Conservation (phyloP, 2,888 invertebrate genomes). For the Hydraecia micacea region DNA sequence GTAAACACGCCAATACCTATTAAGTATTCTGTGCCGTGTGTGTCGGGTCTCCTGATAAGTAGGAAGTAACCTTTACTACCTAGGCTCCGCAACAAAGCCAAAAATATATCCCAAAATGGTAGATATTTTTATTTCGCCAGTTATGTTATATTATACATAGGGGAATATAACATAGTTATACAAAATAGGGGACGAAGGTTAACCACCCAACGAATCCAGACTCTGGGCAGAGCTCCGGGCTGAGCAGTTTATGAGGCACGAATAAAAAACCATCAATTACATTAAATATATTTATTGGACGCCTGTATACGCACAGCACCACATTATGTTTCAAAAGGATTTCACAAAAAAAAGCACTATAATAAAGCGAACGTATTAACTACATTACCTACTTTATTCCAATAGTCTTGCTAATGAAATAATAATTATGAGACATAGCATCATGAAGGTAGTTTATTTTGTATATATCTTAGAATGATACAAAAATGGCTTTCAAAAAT, state of each 20-base stretch:
- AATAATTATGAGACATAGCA: slow-evolving; percentile 6
- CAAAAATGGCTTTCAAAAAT: slow-evolving; percentile 44
- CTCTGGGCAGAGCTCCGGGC: too few relatives aligned
- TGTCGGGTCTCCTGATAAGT: not conserved
- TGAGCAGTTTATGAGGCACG: not conserved
- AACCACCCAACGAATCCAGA: not conserved
- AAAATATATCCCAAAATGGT: not conserved
- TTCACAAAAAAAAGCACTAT: slow-evolving; percentile 30
- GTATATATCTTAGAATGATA: slow-evolving; percentile 30
- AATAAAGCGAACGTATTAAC: slow-evolving; percentile 15
- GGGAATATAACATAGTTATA: not conserved
- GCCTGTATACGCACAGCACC: slow-evolving; percentile 49
- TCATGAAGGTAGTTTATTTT: slow-evolving; percentile 35
- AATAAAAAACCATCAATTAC: not conserved
- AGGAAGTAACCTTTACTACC: not conserved
- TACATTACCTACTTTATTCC: slow-evolving; percentile 26
- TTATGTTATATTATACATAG: not conserved
- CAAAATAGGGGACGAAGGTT: not conserved
- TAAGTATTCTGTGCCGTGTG: too few relatives aligned
- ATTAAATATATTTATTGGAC: slow-evolving; percentile 55
- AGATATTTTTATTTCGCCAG: not conserved
- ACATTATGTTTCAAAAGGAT: slow-evolving; percentile 5
- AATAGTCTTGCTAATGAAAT: slow-evolving; percentile 9
- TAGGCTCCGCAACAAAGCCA: not conserved
- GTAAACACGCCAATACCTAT: not conserved